A percentile compares a stretch with the other conserved stretches of the same genome.
These are phyloP conservation scores for Cacatua alba DNA, from an alignment of 2,113 vertebrate species.

Conservation along the genomic window DNA sequence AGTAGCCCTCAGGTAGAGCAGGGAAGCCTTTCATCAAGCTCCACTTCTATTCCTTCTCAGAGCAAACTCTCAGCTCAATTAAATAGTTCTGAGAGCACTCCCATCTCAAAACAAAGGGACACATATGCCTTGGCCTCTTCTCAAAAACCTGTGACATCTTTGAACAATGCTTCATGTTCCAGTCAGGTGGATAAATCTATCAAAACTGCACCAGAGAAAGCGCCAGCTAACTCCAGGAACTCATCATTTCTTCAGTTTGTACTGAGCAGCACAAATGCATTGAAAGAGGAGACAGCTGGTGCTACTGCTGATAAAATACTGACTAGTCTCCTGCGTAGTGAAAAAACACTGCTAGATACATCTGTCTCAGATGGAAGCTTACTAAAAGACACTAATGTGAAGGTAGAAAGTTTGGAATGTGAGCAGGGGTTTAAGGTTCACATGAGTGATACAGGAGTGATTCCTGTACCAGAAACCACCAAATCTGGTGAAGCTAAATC, in stretches of 20 bases:
- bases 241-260: slow-evolving; percentile 44
- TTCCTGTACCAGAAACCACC: not conserved
- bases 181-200: not conserved
- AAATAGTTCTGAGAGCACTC: not conserved
- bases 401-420: not conserved
- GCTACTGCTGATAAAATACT: slow-evolving; percentile 51
- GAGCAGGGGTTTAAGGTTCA: not conserved
- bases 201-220: not conserved
- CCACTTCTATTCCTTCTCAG: not conserved
- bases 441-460: not conserved
- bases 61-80: not conserved
- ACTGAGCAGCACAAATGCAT: slow-evolving; percentile 24
- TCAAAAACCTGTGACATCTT: not conserved
- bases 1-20: slow-evolving; percentile 15
- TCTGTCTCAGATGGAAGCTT: not conserved
- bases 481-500: not conserved
- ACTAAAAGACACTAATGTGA: not conserved
- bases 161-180: not conserved
- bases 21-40: not conserved
- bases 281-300: slow-evolving; percentile 45
- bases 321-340: slow-evolving; percentile 6
- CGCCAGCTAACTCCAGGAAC: not conserved
- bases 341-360: not conserved
- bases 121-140: not conserved
- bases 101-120: not conserved